Percentiles rank a stretch among this genome's conserved stretches.
phyloP scores from a whole-genome alignment of 2,888 invertebrate genomes.

The Cryptus viduatorius region DNA sequence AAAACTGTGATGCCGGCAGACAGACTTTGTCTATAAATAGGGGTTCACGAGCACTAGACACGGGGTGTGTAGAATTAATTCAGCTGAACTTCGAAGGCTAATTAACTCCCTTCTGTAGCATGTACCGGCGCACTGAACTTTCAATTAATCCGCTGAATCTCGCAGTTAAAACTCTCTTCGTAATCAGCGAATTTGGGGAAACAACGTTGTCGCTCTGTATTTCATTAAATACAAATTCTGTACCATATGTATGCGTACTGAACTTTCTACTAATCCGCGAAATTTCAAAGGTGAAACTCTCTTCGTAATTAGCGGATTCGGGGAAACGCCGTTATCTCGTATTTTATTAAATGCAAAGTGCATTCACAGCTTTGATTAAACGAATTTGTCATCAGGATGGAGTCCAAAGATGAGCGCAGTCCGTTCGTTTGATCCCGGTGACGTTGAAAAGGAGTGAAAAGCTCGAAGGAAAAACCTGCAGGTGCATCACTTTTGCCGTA shows the following conservation, averaged over 20 bases:
- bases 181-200: slow-evolving; percentile 26
- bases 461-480: slow-evolving; percentile 25
- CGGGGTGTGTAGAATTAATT: slow-evolving; percentile 36
- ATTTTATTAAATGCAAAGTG: background rate
- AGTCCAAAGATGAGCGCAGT: slow-evolving; percentile 75
- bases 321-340: slow-evolving; percentile 32
- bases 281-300: background rate
- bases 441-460: slow-evolving; percentile 53
- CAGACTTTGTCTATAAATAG: background rate
- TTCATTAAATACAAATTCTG: background rate
- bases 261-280: slow-evolving; percentile 22
- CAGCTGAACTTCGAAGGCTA: slow-evolving; percentile 12
- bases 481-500: slow-evolving; percentile 4
- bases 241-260: background rate
- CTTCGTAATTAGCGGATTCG: background rate
- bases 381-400: slow-evolving; percentile 78
- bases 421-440: slow-evolving; percentile 71
- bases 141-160: background rate
- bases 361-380: background rate
- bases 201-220: slow-evolving; percentile 14
- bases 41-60: background rate
- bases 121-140: slow-evolving; percentile 27
- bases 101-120: slow-evolving; percentile 20
- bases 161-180: background rate
- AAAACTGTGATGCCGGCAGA: slow-evolving; percentile 32